Base-by-base conservation (phyloP, 2,797 vertebrate genomes). In the Dromococcyx pavoninus region DNA sequence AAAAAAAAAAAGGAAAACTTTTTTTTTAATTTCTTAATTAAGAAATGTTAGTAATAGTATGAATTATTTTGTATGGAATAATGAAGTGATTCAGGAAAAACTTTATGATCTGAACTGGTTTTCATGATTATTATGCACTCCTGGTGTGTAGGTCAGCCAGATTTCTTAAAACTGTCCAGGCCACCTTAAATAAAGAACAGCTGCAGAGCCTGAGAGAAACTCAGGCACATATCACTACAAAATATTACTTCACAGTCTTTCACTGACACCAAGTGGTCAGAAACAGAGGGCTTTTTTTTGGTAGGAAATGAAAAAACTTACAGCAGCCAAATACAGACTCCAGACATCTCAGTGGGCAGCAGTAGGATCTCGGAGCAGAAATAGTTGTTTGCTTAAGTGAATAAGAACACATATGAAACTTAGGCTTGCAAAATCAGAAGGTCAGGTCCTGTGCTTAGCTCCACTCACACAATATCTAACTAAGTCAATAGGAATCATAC, bases 231-330 rank as follows among this genome's bases (percentile, higher is more conserved):
- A 44, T 39, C 75, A 71, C 48, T 6, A 23, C 8, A 76, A 18
- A 73, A 87, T 58, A 61, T 23, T 43, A 30, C 35, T 90, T 27
- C 1, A 2, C 39, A 81, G 95, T 89, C 95, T 94, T 88, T 76
- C 61, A 93, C 62, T 97, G 97, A 96, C 97, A 97, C 78, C 97
- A 93, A 70, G 96, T 81, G 97, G 97, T 57, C 58, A 88, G 7
- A 72, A 5, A 39, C 19, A 41, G 28, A 71, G 48, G 11, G n/a
- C n/a, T n/a, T n/a, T n/a, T n/a, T n/a, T 56, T n/a, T n/a, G 51
- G n/a, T 28, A 51, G 25, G 54, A 69, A 71, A 48, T 17, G 23
- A 58, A 33, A n/a, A 62, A 73, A 77, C 12, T 27, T 33, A 2
- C 32, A 46, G 33, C 64, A 35, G 65, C 50, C 46, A 54, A 80